A percentile compares a stretch with the other conserved stretches of the same genome.
Conservation (phyloP, 1,140 invertebrate species). For the Temnothorax nylanderi region DNA sequence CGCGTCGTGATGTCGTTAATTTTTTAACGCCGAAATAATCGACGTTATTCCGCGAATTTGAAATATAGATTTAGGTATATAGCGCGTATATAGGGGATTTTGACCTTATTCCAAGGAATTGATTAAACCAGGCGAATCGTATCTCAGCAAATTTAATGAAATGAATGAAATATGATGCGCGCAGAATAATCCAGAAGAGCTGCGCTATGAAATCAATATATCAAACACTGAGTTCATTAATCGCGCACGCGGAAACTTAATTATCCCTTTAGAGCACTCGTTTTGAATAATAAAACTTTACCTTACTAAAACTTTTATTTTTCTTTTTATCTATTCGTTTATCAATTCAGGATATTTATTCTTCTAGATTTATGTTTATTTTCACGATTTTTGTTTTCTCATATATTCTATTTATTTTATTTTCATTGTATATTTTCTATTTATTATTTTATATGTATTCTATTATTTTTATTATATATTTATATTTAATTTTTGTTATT, state of each 20-base stretch:
- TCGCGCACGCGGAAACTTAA: neutral
- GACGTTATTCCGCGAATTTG: neutral
- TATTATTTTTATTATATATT: neutral
- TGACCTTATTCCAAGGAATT: neutral
- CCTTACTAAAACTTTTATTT: neutral
- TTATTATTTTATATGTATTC: no score
- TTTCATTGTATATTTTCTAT: neutral
- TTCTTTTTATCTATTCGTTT: neutral
- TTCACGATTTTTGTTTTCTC: neutral
- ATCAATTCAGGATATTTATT: neutral
- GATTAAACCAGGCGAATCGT: constrained; percentile 10
- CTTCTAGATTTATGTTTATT: neutral
- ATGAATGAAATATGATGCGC: neutral
- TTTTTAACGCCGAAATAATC: neutral
- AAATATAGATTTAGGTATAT: neutral
- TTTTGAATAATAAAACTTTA: constrained; percentile 17
- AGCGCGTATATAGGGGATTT: neutral
- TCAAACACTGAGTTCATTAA: constrained; percentile 18
- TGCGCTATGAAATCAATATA: neutral
- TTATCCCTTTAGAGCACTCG: neutral
- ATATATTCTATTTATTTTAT: neutral
- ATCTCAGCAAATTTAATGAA: neutral
- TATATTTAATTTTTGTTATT: neutral
- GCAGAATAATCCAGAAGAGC: neutral
- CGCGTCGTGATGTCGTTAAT: neutral